phyloP scores from a whole-genome alignment of 2,888 invertebrate species.

The Stenodema calcarata region DNA sequence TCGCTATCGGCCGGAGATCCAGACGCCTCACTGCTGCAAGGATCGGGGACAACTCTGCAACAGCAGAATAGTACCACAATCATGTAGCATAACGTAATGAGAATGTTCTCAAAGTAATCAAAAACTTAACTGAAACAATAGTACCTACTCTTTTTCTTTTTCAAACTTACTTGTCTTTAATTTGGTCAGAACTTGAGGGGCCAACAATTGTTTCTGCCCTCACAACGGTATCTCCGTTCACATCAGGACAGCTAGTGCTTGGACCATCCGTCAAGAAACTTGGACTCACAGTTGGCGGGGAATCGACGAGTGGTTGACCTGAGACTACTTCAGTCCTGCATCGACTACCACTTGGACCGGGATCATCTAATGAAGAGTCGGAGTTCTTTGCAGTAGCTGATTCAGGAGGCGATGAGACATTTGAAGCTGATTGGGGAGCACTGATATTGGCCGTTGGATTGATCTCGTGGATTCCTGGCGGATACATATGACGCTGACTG shows the following conservation, averaged over 20 bases:
- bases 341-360: constrained; percentile 11
- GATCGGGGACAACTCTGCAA: background rate
- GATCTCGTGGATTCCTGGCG: background rate
- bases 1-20: background rate
- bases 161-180: background rate
- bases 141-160: no score
- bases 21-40: background rate
- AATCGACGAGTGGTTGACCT: background rate
- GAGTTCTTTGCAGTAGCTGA: background rate
- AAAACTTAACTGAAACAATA: no score
- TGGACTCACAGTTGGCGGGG: background rate
- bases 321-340: background rate
- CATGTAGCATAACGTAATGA: no score
- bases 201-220: background rate
- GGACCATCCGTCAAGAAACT: background rate
- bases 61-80: background rate
- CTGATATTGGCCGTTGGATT: background rate
- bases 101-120: no score
- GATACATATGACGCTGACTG: constrained; percentile 23
- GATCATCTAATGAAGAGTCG: background rate
- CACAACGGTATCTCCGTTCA: background rate
- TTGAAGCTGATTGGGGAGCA: constrained; percentile 10
- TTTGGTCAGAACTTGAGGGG: background rate
- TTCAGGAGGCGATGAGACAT: background rate
- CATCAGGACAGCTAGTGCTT: background rate